Conservation (phyloP, 2,888 invertebrate genomes). For the Napeogenes inachia region DNA sequence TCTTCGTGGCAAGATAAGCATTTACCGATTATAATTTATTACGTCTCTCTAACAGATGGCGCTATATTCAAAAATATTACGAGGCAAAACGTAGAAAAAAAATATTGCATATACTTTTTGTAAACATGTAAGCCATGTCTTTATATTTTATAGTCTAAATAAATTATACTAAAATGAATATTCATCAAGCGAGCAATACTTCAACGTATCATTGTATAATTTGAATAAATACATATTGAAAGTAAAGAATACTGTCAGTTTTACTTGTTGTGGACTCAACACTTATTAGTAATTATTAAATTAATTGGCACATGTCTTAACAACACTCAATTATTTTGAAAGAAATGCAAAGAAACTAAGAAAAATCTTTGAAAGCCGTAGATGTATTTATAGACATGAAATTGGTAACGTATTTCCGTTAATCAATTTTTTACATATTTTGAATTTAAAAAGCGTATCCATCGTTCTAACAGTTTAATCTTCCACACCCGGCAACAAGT, state of each 20-base stretch:
- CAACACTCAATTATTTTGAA: slow-evolving; percentile 12
- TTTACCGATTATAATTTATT: background rate
- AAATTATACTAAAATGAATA: slow-evolving; percentile 3
- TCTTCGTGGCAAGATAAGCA: slow-evolving; percentile 2
- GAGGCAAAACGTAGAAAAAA: background rate
- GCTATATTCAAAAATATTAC: background rate
- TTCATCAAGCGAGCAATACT: background rate
- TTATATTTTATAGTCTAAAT: slow-evolving; percentile 1
- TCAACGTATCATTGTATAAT: background rate
- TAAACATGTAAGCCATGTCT: background rate
- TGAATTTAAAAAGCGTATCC: no score
- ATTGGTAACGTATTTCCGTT: no score
- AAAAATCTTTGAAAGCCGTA: no score
- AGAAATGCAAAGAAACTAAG: background rate
- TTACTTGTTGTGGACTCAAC: slow-evolving; percentile 19
- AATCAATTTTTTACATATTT: no score
- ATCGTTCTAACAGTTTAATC: no score
- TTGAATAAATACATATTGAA: no score
- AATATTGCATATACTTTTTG: slow-evolving; percentile 6
- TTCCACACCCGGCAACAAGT: background rate
- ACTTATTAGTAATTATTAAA: slow-evolving; percentile 6
- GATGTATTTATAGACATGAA: no score
- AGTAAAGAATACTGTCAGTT: background rate
- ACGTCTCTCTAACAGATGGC: slow-evolving; percentile 10
- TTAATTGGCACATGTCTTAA: slow-evolving; percentile 26